Evolutionary conservation across 92 coral and sea anemone species (phyloP).

Genomic region (Phymanthus crucifer): DNA sequence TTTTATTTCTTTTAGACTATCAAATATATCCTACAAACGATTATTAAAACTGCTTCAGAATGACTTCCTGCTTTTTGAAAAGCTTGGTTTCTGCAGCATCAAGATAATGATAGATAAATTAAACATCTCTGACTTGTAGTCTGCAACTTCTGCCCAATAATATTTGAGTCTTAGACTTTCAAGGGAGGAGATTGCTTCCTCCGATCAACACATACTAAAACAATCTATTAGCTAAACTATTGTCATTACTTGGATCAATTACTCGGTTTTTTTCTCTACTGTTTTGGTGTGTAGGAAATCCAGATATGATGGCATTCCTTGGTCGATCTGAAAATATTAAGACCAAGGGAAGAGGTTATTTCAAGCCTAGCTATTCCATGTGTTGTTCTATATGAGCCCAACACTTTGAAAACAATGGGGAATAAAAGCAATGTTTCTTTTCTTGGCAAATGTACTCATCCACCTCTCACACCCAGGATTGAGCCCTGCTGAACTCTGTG

Average conservation of each 20-base stretch:
- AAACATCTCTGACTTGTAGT: not conserved
- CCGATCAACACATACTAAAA: not conserved
- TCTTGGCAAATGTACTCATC: too few species aligned
- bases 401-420: too few species aligned
- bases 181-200: not conserved
- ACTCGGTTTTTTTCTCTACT: not conserved
- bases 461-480: too few species aligned
- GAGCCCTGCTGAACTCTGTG: too few species aligned
- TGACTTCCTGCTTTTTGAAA: not conserved
- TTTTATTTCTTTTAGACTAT: not conserved
- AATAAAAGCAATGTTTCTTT: too few species aligned
- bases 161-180: not conserved
- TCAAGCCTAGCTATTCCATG: too few species aligned
- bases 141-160: not conserved
- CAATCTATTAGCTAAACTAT: not conserved
- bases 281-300: conserved; percentile 46
- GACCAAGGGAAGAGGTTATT: not conserved
- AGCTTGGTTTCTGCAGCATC: not conserved
- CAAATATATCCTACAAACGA: not conserved
- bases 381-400: too few species aligned
- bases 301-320: conserved; percentile 67
- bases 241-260: conserved; percentile 8
- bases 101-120: not conserved
- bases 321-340: conserved; percentile 52
- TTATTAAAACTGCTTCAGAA: not conserved